Evolutionary conservation across 2,113 vertebrate genomes (phyloP).

Genomic region (Salvelinus fontinalis): DNA sequence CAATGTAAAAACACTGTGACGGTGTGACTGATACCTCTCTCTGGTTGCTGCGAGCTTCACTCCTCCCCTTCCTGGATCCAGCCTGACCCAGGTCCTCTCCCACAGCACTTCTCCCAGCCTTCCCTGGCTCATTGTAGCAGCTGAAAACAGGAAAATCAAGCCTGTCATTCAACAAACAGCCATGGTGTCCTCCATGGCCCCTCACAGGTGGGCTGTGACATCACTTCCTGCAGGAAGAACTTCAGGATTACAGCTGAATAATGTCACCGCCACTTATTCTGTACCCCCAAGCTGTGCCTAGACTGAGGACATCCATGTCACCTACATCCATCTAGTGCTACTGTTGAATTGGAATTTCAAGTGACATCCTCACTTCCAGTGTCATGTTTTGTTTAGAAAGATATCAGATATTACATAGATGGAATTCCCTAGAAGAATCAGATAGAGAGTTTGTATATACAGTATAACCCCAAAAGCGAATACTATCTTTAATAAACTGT

Average conservation of each 20-base stretch:
- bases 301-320: background rate
- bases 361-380: background rate
- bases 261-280: constrained; percentile 21
- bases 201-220: background rate
- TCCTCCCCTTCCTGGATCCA: constrained; percentile 41
- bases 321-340: background rate
- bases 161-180: constrained; percentile 2
- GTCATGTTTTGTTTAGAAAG: background rate
- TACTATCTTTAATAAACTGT: background rate
- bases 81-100: background rate
- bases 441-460: background rate
- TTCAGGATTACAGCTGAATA: constrained; percentile 16
- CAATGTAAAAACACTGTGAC: background rate
- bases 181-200: background rate
- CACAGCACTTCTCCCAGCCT: background rate
- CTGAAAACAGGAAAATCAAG: constrained; percentile 28
- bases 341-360: background rate
- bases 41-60: constrained; percentile 38
- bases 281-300: background rate
- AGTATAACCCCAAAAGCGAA: background rate
- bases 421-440: background rate
- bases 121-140: constrained; percentile 1
- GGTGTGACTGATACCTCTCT: constrained; percentile 50
- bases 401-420: background rate
- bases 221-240: background rate